Percentiles rank a stretch among this genome's conserved stretches.
Conservation (phyloP, 2,113 vertebrate genomes). For the Megaptera novaeangliae region DNA sequence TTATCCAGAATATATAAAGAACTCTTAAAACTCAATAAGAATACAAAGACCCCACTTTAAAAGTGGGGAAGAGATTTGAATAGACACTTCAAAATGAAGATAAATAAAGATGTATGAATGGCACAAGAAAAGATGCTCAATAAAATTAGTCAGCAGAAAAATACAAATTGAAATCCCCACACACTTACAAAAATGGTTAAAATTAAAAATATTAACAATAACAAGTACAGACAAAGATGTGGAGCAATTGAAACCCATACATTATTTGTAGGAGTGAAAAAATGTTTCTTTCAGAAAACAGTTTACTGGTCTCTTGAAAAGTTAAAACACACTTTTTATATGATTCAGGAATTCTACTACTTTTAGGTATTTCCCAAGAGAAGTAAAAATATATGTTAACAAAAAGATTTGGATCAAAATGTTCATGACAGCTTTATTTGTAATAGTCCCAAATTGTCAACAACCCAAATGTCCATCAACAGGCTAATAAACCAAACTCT, state of each 20-base stretch:
- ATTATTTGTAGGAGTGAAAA: background rate
- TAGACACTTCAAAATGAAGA: background rate
- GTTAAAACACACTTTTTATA: background rate
- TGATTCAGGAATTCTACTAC: background rate
- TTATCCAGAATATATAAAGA: background rate
- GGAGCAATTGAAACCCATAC: background rate
- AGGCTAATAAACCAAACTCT: background rate
- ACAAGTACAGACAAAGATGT: background rate
- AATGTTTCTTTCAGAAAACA: constrained; percentile 15
- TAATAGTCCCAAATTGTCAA: background rate
- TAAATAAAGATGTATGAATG: background rate
- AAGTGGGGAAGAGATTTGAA: background rate
- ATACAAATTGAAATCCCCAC: background rate
- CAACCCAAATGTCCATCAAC: background rate
- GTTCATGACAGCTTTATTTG: background rate
- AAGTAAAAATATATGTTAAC: background rate
- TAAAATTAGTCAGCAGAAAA: background rate
- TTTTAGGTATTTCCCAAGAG: background rate
- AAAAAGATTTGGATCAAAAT: background rate
- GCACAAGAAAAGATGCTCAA: background rate
- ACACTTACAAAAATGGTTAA: background rate
- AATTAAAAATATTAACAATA: constrained; percentile 7
- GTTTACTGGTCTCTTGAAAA: background rate
- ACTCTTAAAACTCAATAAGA: background rate
- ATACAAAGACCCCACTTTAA: background rate